Conservation (phyloP, 2,797 vertebrate genomes). For the Acestrorhynchus altus region DNA sequence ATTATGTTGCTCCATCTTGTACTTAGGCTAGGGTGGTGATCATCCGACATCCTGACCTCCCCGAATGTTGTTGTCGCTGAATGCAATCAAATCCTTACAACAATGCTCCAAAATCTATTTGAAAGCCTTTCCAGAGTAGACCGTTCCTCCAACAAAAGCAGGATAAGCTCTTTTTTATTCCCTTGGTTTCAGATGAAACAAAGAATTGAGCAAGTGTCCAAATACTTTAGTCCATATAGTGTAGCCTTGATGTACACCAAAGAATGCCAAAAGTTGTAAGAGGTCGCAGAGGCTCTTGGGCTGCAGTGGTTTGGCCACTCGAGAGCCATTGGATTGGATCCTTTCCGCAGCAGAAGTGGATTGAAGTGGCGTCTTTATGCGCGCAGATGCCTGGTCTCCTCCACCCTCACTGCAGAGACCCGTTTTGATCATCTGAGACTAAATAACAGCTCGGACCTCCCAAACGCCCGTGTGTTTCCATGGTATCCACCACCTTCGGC, state of each 20-base stretch:
- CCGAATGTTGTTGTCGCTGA: too few relatives aligned
- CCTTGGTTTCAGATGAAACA: too few relatives aligned
- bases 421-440: slow-evolving; percentile 43
- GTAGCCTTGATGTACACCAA: not conserved
- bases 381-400: slow-evolving; percentile 10
- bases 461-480: slow-evolving; percentile 47
- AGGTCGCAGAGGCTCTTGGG: not conserved
- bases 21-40: too few relatives aligned
- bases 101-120: too few relatives aligned
- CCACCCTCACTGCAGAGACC: slow-evolving; percentile 32
- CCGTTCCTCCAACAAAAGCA: too few relatives aligned
- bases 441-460: slow-evolving; percentile 38
- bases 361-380: slow-evolving; percentile 9
- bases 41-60: too few relatives aligned
- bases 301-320: slow-evolving; percentile 11
- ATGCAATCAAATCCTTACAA: too few relatives aligned
- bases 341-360: slow-evolving; percentile 5
- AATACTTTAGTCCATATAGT: too few relatives aligned
- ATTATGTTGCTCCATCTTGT: too few relatives aligned
- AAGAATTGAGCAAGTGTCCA: too few relatives aligned
- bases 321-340: slow-evolving; percentile 29
- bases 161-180: too few relatives aligned
- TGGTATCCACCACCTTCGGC: slow-evolving; percentile 51
- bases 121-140: too few relatives aligned
- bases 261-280: not conserved